Evolutionary conservation across 2,888 invertebrate species (phyloP).

Genomic region (Mystacides longicornis): DNA sequence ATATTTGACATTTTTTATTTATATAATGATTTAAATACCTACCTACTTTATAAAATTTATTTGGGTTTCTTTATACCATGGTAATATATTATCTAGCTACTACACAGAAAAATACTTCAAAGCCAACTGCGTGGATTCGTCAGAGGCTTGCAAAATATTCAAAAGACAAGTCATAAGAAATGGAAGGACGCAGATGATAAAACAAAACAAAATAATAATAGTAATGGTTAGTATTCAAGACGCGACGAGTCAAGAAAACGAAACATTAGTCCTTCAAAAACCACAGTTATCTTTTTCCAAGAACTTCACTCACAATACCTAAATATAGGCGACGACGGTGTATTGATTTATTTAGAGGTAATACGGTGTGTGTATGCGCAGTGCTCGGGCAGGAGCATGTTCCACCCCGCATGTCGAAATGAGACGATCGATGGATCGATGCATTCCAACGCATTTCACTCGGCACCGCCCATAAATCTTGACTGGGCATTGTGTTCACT

Average conservation of each 20-base stretch:
- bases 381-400: not conserved
- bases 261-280: not conserved
- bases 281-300: conserved; percentile 1
- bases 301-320: not conserved
- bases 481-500: conserved; percentile 17
- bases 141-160: too few relatives aligned
- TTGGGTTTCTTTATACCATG: too few relatives aligned
- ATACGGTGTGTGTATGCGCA: not conserved
- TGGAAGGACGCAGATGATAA: too few relatives aligned
- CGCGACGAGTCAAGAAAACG: not conserved
- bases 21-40: too few relatives aligned
- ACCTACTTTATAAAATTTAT: too few relatives aligned
- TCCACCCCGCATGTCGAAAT: conserved; percentile 3
- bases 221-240: too few relatives aligned
- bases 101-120: too few relatives aligned
- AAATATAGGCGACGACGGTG: not conserved
- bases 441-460: conserved; percentile 25
- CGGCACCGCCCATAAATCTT: conserved; percentile 24
- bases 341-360: not conserved
- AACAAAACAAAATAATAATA: too few relatives aligned
- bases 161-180: too few relatives aligned
- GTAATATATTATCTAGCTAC: too few relatives aligned
- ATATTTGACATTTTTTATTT: too few relatives aligned
- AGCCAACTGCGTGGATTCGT: too few relatives aligned
- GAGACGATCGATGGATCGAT: conserved; percentile 20